phyloP scores from a whole-genome alignment of 53 echinoderm and acorn worm genomes.

The Crossaster papposus region DNA sequence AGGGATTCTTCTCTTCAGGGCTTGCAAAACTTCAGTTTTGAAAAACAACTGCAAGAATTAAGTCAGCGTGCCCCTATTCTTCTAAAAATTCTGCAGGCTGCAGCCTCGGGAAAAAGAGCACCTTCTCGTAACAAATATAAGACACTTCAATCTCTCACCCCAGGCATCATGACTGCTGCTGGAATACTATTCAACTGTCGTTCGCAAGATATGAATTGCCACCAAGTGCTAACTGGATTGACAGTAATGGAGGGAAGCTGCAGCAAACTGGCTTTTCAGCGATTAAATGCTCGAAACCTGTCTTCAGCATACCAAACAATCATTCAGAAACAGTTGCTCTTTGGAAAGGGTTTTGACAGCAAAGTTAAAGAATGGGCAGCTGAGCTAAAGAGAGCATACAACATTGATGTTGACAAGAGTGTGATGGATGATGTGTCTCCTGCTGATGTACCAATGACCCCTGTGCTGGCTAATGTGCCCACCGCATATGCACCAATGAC shows the following conservation, averaged over 20 bases:
- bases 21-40: neutral
- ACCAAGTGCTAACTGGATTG: conserved; percentile 55
- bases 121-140: conserved; percentile 47
- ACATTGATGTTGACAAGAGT: too few species aligned
- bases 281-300: conserved; percentile 42
- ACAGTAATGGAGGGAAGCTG: conserved; percentile 49
- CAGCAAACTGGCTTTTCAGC: conserved; percentile 26
- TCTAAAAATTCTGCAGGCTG: conserved; percentile 19
- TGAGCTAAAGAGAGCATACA: neutral
- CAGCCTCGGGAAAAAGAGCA: neutral
- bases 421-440: too few species aligned
- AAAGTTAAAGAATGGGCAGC: conserved; percentile 57
- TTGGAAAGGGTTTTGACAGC: conserved; percentile 52
- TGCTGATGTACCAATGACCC: too few species aligned
- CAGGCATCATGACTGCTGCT: conserved; percentile 52
- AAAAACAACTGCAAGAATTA: conserved; percentile 1
- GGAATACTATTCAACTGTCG: conserved; percentile 60
- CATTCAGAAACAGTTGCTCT: conserved; percentile 45
- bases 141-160: conserved; percentile 17
- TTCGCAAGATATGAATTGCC: conserved; percentile 57
- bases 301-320: conserved; percentile 48
- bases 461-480: too few species aligned
- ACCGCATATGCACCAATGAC: too few species aligned
- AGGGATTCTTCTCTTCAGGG: conserved; percentile 14
- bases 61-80: neutral